Evolutionary conservation across 2,797 vertebrate genomes (phyloP).

Genomic region (Euphonia xanthogaster): DNA sequence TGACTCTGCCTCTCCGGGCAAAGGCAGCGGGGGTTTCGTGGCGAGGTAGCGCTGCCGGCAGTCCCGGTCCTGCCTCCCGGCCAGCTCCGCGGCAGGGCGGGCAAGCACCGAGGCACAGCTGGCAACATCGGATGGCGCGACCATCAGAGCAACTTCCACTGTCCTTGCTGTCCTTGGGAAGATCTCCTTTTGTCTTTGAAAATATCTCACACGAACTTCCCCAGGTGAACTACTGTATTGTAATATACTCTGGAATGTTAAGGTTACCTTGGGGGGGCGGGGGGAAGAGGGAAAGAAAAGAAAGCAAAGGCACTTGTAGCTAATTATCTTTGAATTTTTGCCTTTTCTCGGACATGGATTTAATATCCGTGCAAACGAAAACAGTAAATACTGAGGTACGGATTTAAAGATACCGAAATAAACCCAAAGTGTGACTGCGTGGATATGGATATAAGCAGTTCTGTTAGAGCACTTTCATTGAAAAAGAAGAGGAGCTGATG

Average conservation of each 20-base stretch:
- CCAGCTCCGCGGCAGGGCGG: not conserved
- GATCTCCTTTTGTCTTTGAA: not conserved
- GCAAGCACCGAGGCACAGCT: not conserved
- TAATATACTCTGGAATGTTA: not conserved
- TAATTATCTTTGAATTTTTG: not conserved
- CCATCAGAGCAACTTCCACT: not conserved
- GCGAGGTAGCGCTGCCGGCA: not conserved
- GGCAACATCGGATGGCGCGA: not conserved
- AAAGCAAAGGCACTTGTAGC: not conserved
- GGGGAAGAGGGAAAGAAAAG: not conserved
- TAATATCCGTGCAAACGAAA: not conserved
- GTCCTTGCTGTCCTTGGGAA: not conserved
- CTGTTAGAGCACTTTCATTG: not conserved
- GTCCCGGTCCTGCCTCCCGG: not conserved
- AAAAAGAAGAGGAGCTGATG: not conserved
- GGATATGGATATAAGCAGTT: not conserved
- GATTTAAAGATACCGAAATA: not conserved
- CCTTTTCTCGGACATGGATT: not conserved
- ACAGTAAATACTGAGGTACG: not conserved
- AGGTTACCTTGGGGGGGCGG: fast-evolving
- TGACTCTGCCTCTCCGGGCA: not conserved
- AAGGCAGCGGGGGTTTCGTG: not conserved
- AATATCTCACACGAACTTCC: not conserved
- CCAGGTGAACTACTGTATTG: not conserved
- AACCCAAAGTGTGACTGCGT: fast-evolving